Base-by-base conservation (phyloP, 2,113 vertebrate genomes). In the Sakesphorus luctuosus region DNA sequence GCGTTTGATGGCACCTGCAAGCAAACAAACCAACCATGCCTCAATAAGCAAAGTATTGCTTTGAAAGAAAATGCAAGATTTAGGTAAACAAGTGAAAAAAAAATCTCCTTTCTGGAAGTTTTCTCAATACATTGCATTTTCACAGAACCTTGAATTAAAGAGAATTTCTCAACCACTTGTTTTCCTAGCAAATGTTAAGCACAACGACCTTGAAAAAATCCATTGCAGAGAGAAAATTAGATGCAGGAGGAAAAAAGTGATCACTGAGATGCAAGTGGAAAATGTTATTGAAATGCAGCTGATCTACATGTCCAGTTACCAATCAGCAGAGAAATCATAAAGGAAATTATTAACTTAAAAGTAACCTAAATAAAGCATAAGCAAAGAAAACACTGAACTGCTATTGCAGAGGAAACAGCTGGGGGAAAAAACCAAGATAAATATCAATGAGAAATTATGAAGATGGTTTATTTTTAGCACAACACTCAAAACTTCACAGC, bases 1-100 rank as follows among this genome's bases (percentile, higher is more conserved):
- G 84, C 98, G 97, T 81, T 98, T 98, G 95, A 99, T 99, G 93
- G 99, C 99, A 92, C 98, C 99, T 99, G 78, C 35, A 56, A 72
- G 75, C 76, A 35, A 36, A 16, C 35, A 49, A 12, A 72, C 43
- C n/a, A 2, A 6, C 33, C 18, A 3, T 25, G 46, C 73, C 47
- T 74, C 73, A 67, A 50, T 53, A 50, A 81, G 50, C 14, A 56
- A 82, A 84, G 50, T 10, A 17, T 1, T 50, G 49, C 53, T 82
- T 16, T 56, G 38, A 63, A 36, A 52, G 49, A 19, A 88, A 87
- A 58, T 4, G 18, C 18, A 75, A 56, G 10, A 13, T 43, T 80
- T 20, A 47, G 23, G 18, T 20, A 86, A 67, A 33, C 43, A n/a
- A 83, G 56, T 3, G 0, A 83, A 82, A 52, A 67, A 8, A 21